phyloP scores from a whole-genome alignment of 2,797 vertebrate species.

The Valencia hispanica region DNA sequence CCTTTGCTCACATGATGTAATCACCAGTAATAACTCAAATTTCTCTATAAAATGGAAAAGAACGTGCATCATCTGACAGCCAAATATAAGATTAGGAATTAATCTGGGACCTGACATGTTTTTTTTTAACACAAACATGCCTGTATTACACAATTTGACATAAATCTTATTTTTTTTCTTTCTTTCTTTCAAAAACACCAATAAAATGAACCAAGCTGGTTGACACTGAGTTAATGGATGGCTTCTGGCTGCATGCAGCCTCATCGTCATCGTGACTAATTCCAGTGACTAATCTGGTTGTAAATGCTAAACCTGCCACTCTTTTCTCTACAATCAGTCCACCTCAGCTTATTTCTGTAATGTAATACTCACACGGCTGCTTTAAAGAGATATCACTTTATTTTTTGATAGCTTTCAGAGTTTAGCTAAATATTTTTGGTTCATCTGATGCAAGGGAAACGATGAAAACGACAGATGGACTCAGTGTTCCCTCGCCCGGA shows the following conservation, averaged over 20 bases:
- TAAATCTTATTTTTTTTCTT: constrained; percentile 15
- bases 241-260: constrained; percentile 44
- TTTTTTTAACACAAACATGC: constrained; percentile 6
- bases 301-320: constrained; percentile 62
- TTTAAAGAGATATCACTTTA: constrained; percentile 45
- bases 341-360: constrained; percentile 48
- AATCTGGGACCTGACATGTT: constrained; percentile 14
- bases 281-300: constrained; percentile 73
- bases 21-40: constrained; percentile 28
- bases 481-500: no score
- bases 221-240: constrained; percentile 56
- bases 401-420: constrained; percentile 24
- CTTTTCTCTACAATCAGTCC: constrained; percentile 38
- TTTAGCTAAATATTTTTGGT: not conserved
- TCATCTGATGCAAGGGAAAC: not conserved
- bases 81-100: constrained; percentile 9
- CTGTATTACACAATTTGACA: constrained; percentile 27
- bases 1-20: constrained; percentile 33
- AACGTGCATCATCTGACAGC: constrained; percentile 5
- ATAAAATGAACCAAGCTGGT: constrained; percentile 35
- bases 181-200: constrained; percentile 3
- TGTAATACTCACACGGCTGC: constrained; percentile 43
- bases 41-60: constrained; percentile 19
- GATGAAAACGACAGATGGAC: no score
- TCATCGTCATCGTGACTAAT: constrained; percentile 68